Base-by-base conservation (phyloP, 2,888 invertebrate genomes). In the Oscheius onirici region DNA sequence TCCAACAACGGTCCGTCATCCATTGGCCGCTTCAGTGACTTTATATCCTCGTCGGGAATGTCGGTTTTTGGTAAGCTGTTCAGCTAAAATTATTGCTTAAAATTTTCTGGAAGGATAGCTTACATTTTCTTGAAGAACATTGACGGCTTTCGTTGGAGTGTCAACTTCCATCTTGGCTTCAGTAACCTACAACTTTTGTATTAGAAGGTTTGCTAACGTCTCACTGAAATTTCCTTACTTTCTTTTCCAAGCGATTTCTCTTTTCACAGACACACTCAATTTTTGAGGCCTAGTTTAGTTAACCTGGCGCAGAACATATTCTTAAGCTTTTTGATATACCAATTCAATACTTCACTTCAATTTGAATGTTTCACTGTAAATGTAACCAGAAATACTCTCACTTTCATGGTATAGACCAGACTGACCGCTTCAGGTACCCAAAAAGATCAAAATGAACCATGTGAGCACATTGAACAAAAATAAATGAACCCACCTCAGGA, bases 301-400 rank as follows among this genome's bases (percentile, higher is more conserved):
- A n/a, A n/a, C n/a, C n/a, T n/a, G n/a, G n/a, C n/a, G n/a, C n/a
- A n/a, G n/a, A n/a, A n/a, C n/a, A n/a, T n/a, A n/a, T n/a, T n/a
- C n/a, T n/a, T n/a, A n/a, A n/a, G n/a, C n/a, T n/a, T n/a, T n/a
- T n/a, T n/a, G n/a, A n/a, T n/a, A n/a, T n/a, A n/a, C n/a, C n/a
- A n/a, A n/a, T n/a, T n/a, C n/a, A n/a, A 58, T 69, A 69, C 20
- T 69, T 69, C 17, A 69, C 26, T 11, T 69, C 69, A n/a, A 69
- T 40, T 58, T 69, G 20, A 49, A 63, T 2, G 1, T 10, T 2
- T 17, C 22, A 10, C 10, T 49, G 10, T 49, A 1, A 5, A 46
- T 49, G 49, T 24, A 11, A 11, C n/a, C 3, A 49, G 15, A n/a
- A 49, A 49, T n/a, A 17, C 10, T 1, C 63, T 8, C 13, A 63